Conservation (phyloP, 2,888 invertebrate species). For the Phortica magna region DNA sequence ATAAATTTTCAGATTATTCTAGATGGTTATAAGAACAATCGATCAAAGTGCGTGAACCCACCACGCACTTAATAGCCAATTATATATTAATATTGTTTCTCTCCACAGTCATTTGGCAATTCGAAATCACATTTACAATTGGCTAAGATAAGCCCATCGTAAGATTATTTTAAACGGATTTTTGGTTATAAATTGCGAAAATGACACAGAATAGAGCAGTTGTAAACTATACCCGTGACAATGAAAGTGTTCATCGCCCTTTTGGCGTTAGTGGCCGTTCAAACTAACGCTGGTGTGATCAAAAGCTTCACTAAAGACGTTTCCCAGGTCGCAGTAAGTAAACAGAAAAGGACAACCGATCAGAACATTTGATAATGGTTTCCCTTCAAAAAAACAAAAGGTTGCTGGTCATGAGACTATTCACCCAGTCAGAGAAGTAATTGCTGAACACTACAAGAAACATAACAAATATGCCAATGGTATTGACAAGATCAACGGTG, state of each 20-base stretch:
- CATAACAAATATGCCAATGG: background rate
- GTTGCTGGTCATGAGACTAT: conserved; percentile 14
- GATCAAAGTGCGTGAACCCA: too few relatives aligned
- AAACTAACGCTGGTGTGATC: conserved; percentile 42
- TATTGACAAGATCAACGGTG: background rate
- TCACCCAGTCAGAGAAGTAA: background rate
- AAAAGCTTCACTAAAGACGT: background rate
- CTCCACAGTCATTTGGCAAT: too few relatives aligned
- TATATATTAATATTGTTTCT: too few relatives aligned
- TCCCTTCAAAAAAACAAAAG: background rate
- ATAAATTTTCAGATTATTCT: too few relatives aligned
- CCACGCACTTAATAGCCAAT: too few relatives aligned
- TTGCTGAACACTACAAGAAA: background rate
- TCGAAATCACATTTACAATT: too few relatives aligned
- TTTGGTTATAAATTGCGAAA: too few relatives aligned
- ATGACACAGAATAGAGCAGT: background rate
- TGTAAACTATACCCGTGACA: conserved; percentile 30
- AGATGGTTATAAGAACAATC: too few relatives aligned
- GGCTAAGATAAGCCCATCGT: too few relatives aligned
- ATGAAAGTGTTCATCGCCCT: conserved; percentile 49
- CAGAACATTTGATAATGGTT: background rate
- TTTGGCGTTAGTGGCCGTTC: conserved; percentile 39
- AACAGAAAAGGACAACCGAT: background rate
- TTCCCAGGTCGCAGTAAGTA: background rate
- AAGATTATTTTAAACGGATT: too few relatives aligned